A percentile compares a stretch with the other conserved stretches of the same genome.
Evolutionary conservation across 2,113 vertebrate genomes (phyloP).

Genomic region (Perca flavescens): DNA sequence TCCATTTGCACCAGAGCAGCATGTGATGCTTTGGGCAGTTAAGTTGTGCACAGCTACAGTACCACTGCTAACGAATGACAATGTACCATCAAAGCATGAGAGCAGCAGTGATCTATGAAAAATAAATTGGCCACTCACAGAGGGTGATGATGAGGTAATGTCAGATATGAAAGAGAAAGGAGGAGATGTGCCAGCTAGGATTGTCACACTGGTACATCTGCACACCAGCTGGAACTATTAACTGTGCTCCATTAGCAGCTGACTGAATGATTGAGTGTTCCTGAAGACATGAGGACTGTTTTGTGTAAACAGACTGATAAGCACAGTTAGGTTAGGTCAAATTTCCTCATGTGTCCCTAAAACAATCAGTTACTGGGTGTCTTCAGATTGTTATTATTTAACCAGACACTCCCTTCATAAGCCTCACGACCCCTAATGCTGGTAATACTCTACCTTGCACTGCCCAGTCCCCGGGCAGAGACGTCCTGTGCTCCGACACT

Average conservation of each 20-base stretch:
- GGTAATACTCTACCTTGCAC: constrained; percentile 78
- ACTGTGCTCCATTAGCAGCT: neutral
- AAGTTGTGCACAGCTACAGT: neutral
- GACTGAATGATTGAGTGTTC: neutral
- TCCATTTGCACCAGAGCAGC: constrained; percentile 28
- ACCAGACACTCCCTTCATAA: neutral
- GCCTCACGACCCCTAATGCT: neutral
- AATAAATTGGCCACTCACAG: constrained; percentile 38
- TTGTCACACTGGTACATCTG: neutral
- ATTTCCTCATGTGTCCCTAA: neutral
- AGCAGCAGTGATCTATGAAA: constrained; percentile 4
- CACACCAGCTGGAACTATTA: neutral
- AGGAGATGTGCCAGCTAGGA: neutral
- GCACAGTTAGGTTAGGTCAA: neutral
- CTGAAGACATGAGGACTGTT: neutral
- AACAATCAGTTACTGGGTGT: neutral
- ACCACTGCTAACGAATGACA: neutral
- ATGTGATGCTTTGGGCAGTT: constrained; percentile 44
- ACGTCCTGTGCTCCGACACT: constrained; percentile 82
- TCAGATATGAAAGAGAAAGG: neutral
- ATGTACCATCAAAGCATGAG: neutral
- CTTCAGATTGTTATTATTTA: neutral
- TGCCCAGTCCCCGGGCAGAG: constrained; percentile 82
- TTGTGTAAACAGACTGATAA: neutral
- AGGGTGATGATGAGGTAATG: constrained; percentile 39